phyloP scores from a whole-genome alignment of 2,888 invertebrate species.

The Eupithecia subfuscata region DNA sequence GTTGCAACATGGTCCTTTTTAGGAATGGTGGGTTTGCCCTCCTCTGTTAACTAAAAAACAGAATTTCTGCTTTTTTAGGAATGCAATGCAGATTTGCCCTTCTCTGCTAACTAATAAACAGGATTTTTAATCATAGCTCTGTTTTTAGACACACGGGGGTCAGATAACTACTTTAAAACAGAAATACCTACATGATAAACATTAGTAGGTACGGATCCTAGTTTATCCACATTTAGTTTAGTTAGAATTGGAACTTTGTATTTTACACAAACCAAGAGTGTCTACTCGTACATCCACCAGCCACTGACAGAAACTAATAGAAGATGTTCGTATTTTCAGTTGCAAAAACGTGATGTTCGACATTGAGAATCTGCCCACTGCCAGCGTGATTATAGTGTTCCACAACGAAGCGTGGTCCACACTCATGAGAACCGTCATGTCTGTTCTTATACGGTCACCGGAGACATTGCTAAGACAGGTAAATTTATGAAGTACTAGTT shows the following conservation, averaged over 20 bases:
- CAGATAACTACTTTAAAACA: neutral
- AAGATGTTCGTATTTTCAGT: conserved; percentile 54
- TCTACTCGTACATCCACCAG: too few relatives aligned
- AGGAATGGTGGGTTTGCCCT: neutral
- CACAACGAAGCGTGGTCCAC: conserved; percentile 99
- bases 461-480: conserved; percentile 90
- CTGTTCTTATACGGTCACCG: conserved; percentile 95
- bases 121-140: neutral
- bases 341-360: conserved; percentile 68
- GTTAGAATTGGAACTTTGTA: neutral
- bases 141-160: too few relatives aligned
- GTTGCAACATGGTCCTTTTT: neutral
- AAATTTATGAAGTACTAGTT: conserved; percentile 29
- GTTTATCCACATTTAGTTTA: neutral
- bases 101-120: neutral
- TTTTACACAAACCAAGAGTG: neutral
- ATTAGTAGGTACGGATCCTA: neutral
- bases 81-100: neutral
- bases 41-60: neutral
- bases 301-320: neutral
- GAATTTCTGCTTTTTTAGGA: neutral
- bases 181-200: neutral
- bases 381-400: conserved; percentile 97
- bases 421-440: conserved; percentile 96
- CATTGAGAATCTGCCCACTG: conserved; percentile 89